Evolutionary conservation across 2,797 vertebrate species (phyloP).

Genomic region (Miichthys miiuy): DNA sequence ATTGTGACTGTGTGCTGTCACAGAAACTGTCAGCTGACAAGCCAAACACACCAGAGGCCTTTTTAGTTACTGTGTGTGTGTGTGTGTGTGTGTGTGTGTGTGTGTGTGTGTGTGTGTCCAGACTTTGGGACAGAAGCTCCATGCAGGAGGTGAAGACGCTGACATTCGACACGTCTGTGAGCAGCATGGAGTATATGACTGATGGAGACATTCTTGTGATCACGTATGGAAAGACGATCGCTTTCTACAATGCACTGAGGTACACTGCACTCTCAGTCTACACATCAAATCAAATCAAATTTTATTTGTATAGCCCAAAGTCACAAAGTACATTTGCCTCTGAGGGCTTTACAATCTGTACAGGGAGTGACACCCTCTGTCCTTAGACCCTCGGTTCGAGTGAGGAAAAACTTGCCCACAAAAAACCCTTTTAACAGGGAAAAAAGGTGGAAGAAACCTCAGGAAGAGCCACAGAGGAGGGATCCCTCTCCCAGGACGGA

Average conservation of each 20-base stretch:
- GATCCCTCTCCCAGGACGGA: no score
- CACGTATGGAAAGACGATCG: conserved; percentile 95
- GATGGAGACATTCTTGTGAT: conserved; percentile 95
- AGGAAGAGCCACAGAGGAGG: no score
- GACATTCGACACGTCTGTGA: conserved; percentile 92
- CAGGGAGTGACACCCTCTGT: no score
- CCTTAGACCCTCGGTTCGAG: no score
- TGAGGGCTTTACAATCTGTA: no score
- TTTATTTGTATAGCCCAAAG: no score
- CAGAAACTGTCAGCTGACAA: neutral
- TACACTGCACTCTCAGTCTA: conserved; percentile 56
- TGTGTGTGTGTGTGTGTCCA: conserved; percentile 45
- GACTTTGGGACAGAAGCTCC: conserved; percentile 94
- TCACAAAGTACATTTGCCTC: no score
- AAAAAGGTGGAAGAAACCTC: no score
- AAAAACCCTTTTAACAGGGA: no score
- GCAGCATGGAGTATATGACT: conserved; percentile 97
- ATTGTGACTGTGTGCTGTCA: neutral
- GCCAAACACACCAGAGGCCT: neutral
- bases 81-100: neutral
- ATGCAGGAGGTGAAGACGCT: conserved; percentile 92
- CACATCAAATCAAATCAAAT: no score
- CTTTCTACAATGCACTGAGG: conserved; percentile 96
- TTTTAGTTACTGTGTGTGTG: neutral
- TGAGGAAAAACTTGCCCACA: no score